Conservation (phyloP, 2,888 invertebrate species). For the Nesidiocoris tenuis region DNA sequence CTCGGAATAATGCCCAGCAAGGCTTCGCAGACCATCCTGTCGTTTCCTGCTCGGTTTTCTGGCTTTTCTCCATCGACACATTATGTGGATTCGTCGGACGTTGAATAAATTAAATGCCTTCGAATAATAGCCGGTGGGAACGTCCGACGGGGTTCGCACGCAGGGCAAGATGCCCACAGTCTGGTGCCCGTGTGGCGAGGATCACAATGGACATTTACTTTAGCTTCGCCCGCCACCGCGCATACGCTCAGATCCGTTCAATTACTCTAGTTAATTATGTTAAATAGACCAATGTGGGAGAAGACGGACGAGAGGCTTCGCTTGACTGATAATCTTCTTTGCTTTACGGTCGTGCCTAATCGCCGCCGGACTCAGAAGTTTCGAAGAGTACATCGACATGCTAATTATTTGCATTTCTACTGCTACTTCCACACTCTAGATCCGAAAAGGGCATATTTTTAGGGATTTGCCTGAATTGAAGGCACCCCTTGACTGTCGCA, state of each 20-base stretch:
- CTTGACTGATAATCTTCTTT: too few species aligned
- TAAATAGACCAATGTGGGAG: constrained; percentile 1
- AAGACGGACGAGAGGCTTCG: not conserved
- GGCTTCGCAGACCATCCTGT: not conserved
- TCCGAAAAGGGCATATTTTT: too few species aligned
- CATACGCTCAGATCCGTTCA: constrained; percentile 24
- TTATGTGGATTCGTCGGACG: not conserved
- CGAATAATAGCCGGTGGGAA: constrained; percentile 25
- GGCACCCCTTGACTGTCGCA: too few species aligned
- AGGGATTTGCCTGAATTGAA: too few species aligned
- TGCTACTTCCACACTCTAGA: too few species aligned
- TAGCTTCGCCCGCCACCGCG: constrained; percentile 6
- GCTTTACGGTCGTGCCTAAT: too few species aligned
- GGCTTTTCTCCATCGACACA: not conserved
- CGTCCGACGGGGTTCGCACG: constrained; percentile 24
- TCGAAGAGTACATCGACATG: too few species aligned
- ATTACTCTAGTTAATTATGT: constrained; percentile 39
- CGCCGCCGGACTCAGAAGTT: too few species aligned
- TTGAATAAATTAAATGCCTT: constrained; percentile 24
- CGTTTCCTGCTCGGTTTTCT: not conserved
- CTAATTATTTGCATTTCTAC: too few species aligned
- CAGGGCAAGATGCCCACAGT: not conserved
- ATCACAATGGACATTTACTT: constrained; percentile 37
- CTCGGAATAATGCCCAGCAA: not conserved
- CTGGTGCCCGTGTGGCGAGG: not conserved